Base-by-base conservation (phyloP, 1,140 invertebrate species). In the Drosophila carrolli region DNA sequence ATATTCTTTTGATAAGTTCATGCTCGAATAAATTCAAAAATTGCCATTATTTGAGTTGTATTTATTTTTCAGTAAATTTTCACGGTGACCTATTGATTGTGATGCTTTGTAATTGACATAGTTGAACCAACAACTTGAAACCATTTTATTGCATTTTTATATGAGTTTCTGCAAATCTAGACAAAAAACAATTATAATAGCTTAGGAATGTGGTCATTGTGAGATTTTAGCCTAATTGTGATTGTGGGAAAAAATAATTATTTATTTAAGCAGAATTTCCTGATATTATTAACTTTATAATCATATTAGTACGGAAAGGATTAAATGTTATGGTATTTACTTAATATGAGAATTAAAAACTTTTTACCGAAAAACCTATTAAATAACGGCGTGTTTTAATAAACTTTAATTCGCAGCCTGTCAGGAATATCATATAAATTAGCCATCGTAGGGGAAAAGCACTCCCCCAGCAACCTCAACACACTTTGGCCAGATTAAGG, bases 1-100 rank as follows among this genome's bases (percentile, higher is more conserved):
- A 10, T n/a, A 27, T 16, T 35, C 8, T 70, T 57, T 71, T 23
- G 51, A 14, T 41, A 71, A 37, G 60, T 62, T 81, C 82, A 62
- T 76, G 82, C 75, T 47, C 14, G 44, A 82, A 76, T 75, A 82
- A 82, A 82, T 82, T 27, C 59, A 27, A 53, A 82, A 79, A 79
- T 86, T 65, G 61, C 54, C 63, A 43, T 75, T 57, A 43, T 48
- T 38, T 72, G 41, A 60, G 56, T 58, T 44, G 40, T 40, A 57
- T 40, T 41, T 50, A 35, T 68, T 67, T 59, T 62, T 38, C 35
- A 44, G 23, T 51, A 51, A 5, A 29, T 29, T 35, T 60, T 38
- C 16, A 53, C 14, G 27, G 32, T 44, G 11, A 23, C 40, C 38
- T 38, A 38, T 40, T 9, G 66, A 62, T 50, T 62, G 35, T 10